phyloP scores from a whole-genome alignment of 2,113 vertebrate genomes.

The Petrocephalus microphthalmus region DNA sequence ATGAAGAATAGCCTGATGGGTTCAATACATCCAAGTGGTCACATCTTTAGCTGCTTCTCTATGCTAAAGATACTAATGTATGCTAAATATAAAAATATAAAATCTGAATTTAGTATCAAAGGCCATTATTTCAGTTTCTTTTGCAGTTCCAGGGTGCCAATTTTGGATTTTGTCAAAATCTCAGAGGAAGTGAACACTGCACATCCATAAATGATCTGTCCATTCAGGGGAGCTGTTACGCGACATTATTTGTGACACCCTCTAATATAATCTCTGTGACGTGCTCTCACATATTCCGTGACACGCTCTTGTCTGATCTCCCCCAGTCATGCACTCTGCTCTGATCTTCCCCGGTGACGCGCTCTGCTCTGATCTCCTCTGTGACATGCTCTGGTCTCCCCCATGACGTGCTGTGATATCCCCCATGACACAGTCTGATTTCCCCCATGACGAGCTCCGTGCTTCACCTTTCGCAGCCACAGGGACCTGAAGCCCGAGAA shows the following conservation, averaged over 20 bases:
- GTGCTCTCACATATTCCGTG: background rate
- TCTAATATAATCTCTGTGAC: background rate
- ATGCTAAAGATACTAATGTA: background rate
- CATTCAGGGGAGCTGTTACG: background rate
- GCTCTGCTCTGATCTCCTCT: too few relatives aligned
- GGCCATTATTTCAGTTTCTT: background rate
- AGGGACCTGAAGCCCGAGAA: conserved; percentile 91
- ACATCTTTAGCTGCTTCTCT: background rate
- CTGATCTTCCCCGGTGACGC: background rate
- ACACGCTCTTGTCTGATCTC: background rate
- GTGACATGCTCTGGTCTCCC: background rate
- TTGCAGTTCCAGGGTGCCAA: background rate
- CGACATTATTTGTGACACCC: background rate
- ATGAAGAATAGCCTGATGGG: background rate
- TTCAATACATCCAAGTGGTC: background rate
- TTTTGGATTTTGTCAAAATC: background rate
- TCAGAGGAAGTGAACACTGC: background rate
- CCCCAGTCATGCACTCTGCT: background rate
- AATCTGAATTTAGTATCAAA: background rate
- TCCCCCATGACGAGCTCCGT: conserved; percentile 17
- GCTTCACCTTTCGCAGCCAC: conserved; percentile 59
- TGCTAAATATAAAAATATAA: background rate
- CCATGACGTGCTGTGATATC: background rate
- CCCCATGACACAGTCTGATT: background rate
- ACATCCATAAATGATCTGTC: background rate